Evolutionary conservation across 1,140 invertebrate genomes (phyloP), one percentile per base, ranked within the genome.

Genomic region (Habropoda laboriosa): DNA sequence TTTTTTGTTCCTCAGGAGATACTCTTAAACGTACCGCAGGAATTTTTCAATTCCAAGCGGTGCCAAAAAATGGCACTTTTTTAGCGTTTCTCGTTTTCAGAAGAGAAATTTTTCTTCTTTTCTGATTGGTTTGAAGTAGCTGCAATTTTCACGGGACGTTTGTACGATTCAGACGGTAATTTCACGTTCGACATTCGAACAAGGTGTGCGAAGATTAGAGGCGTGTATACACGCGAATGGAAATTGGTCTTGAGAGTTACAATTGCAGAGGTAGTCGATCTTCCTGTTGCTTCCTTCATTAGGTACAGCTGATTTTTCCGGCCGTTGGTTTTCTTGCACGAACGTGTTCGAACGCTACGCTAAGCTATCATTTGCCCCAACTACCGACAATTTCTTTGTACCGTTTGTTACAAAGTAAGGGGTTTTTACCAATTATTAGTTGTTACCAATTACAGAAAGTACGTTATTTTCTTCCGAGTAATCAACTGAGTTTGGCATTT

Each of bases 191-290:
- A 38, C 58, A 24, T 24, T 61, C 58, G 58, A 40, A 38, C 58
- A n/a, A 40, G 35, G 13, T 24, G 58, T 13, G 61, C 38, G 24
- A 12, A 64, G 61, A 42, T 40, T 64, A 63, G 60, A 63, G 32
- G 21, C 32, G 35, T 35, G 40, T 42, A 42, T 42, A 38, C 60
- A 42, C 35, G 61, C 35, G 61, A 42, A n/a, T 42, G 38, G 61
- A 38, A 64, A 64, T 64, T 35, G 38, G 38, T 64, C 61, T 42
- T 64, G 61, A 42, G 42, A 42, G 61, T 64, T 64, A 64, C 61
- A 64, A 64, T 64, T 64, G 61, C 61, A 64, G 6, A 12, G 38
- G 61, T 42, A 64, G 38, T 4, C 12, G 61, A 42, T 64, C 61
- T 42, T 64, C n/a, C 61, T 42, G 24, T 18, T 64, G n/a, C 35